Percentiles rank a stretch among this genome's conserved stretches.
These are phyloP conservation scores for Cheilosia pagana DNA, from an alignment of 2,888 invertebrate species.

Conservation along the genomic window DNA sequence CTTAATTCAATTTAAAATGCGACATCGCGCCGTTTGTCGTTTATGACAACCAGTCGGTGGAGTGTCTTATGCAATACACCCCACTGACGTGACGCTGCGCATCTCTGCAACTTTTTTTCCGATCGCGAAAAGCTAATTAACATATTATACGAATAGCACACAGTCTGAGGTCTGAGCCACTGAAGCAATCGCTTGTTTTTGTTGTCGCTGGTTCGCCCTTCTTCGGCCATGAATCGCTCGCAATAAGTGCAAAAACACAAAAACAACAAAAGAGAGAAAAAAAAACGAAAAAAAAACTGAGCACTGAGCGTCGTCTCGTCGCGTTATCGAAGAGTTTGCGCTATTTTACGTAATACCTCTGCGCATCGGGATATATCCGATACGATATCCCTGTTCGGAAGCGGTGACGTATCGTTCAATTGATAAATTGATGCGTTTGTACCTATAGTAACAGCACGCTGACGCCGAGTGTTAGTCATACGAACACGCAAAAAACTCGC, in stretches of 20 bases:
- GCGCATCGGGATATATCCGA: too few species aligned
- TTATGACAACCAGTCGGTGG: constrained; percentile 18
- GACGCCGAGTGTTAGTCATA: constrained; percentile 49
- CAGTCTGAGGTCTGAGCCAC: background rate
- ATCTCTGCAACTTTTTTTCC: background rate
- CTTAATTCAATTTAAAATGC: constrained; percentile 16
- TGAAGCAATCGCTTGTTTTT: background rate
- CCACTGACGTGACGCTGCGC: constrained; percentile 4
- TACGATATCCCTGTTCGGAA: too few species aligned
- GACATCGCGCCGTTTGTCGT: constrained; percentile 10
- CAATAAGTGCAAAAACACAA: too few species aligned
- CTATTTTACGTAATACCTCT: too few species aligned
- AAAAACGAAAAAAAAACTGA: too few species aligned
- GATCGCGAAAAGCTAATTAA: constrained; percentile 1
- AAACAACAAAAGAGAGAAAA: too few species aligned
- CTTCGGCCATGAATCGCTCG: too few species aligned
- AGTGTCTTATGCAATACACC: constrained; percentile 7
- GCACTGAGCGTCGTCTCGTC: too few species aligned
- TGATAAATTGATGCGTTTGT: background rate
- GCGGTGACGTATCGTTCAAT: background rate
- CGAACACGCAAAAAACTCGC: background rate
- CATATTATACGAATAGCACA: background rate
- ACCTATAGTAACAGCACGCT: constrained; percentile 36
- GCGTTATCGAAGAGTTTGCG: too few species aligned
- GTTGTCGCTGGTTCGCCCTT: too few species aligned